These are phyloP conservation scores for Dendroctonus ponderosae DNA, from an alignment of 1,140 invertebrate species.

Conservation along the genomic window DNA sequence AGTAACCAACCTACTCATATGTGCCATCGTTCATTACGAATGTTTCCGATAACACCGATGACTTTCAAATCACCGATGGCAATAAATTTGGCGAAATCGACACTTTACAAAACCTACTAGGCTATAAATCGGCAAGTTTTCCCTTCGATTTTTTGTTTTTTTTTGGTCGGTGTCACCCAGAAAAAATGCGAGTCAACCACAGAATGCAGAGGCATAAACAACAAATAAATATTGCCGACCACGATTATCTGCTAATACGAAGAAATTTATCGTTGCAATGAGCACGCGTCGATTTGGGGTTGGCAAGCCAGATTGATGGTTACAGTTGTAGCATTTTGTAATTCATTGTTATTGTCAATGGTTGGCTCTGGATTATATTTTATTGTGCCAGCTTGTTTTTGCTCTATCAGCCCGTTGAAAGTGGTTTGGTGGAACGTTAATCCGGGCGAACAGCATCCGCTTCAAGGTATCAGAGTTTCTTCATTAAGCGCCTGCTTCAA, in stretches of 20 bases:
- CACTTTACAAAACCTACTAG: conserved; percentile 6
- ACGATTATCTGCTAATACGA: conserved; percentile 34
- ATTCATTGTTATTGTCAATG: conserved; percentile 26
- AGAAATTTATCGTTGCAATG: conserved; percentile 34
- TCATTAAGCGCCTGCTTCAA: background rate
- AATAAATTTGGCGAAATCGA: conserved; percentile 8
- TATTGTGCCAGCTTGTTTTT: background rate
- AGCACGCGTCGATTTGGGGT: conserved; percentile 31
- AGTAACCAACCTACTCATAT: too few species aligned
- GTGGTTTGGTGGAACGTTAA: background rate
- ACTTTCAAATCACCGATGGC: background rate
- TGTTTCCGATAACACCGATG: too few species aligned
- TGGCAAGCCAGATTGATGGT: conserved; percentile 30
- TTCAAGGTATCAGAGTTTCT: background rate
- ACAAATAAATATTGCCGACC: conserved; percentile 28
- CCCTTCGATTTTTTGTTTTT: conserved; percentile 1
- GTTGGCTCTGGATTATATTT: conserved; percentile 5
- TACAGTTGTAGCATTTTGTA: conserved; percentile 30
- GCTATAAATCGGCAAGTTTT: conserved; percentile 10
- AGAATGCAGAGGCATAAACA: conserved; percentile 23
- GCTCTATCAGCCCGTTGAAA: background rate
- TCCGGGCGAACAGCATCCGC: background rate
- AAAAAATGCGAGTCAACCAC: conserved; percentile 21
- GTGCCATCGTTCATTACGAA: too few species aligned
- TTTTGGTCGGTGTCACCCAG: background rate